Evolutionary conservation across 2,113 vertebrate genomes (phyloP).

Genomic region (Oenanthe melanoleuca): DNA sequence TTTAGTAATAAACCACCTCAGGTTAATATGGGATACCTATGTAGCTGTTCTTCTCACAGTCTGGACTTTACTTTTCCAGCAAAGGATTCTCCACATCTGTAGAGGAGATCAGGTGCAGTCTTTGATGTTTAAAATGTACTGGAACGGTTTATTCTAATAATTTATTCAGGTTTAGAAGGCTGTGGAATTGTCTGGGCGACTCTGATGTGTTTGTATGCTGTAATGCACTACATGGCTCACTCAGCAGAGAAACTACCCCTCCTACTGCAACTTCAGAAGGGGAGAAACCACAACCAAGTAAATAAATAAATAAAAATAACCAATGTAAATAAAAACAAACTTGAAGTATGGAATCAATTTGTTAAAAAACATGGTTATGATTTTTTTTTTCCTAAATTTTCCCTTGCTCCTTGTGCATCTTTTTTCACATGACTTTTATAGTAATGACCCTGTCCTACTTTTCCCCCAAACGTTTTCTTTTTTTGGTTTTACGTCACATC

Average conservation of each 20-base stretch:
- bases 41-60: background rate
- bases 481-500: background rate
- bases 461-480: rapidly evolving
- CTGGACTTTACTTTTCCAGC: background rate
- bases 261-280: background rate
- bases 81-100: background rate
- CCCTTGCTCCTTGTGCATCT: background rate
- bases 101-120: background rate
- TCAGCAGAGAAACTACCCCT: background rate
- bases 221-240: background rate
- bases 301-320: background rate
- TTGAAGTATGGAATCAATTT: background rate
- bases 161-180: background rate
- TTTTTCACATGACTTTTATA: background rate
- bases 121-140: background rate
- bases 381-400: background rate
- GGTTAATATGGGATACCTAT: background rate
- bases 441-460: background rate
- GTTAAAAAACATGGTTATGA: background rate
- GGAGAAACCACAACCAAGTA: background rate
- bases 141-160: rapidly evolving
- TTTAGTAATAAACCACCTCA: background rate
- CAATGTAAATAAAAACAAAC: background rate
- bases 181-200: background rate
- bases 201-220: background rate